Base-by-base conservation (phyloP, 2,797 vertebrate genomes). In the Balearica regulorum region DNA sequence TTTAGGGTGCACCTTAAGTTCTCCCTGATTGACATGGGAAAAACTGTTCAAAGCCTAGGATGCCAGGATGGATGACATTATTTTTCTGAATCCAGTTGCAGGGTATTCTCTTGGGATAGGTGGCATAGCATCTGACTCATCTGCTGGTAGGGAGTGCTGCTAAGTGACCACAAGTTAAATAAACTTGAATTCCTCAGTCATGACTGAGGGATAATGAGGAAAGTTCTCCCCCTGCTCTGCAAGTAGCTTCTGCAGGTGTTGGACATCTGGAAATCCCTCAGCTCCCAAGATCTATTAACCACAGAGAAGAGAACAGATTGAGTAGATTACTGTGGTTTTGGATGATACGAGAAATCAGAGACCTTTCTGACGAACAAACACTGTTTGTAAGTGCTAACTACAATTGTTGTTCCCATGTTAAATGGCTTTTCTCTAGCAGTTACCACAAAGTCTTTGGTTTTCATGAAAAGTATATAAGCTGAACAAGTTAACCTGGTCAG, bases 131-230 rank as follows among this genome's bases (percentile, higher is more conserved):
- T 93, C 92, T 90, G 84, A 94, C 93, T 96, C 94, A 93, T 93
- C 94, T 75, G 58, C 85, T 90, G 35, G 51, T 69, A 87, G 68
- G 87, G 65, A 94, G 86, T 72, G 92, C 95, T 96, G 87, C 95
- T 95, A 89, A 90, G 91, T 94, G 90, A 96, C 95, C 89, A 83
- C 72, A 96, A 95, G 78, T 93, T 93, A 96, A 96, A 96, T 94
- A 96, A 97, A 96, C 91, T 49, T 78, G 76, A 93, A 95, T 97
- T 95, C 92, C 88, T 95, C 80, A 82, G 76, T 64, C 86, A 92
- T 97, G 93, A 94, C 83, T 65, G 82, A 94, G 57, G 88, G 58
- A 89, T 94, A 92, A 96, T 69, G 82, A 94, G 65, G 35, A 91
- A 93, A 94, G 89, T 83, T 94, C 39, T 39, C 54, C 73, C 69